Percentiles rank a stretch among this genome's conserved stretches.
Conservation (phyloP, 2,888 invertebrate species). For the Oscheius onirici region DNA sequence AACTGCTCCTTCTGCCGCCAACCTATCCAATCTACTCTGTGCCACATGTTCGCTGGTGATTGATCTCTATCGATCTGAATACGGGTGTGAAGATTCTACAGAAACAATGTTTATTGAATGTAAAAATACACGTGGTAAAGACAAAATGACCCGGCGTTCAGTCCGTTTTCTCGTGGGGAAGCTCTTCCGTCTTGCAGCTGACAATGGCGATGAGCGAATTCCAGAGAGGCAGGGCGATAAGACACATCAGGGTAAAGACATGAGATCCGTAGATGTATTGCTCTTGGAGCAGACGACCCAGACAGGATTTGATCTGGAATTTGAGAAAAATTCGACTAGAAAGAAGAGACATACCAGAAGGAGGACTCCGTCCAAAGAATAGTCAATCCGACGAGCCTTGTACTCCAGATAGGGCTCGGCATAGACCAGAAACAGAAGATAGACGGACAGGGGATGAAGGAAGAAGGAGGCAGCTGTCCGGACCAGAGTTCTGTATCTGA, state of each 20-base stretch:
- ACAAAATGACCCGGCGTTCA: no score
- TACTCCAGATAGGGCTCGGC: constrained; percentile 9
- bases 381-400: not conserved
- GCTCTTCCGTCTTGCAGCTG: not conserved
- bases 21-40: constrained; percentile 63
- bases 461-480: not conserved
- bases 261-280: constrained; percentile 38
- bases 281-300: constrained; percentile 28
- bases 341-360: not conserved
- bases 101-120: no score
- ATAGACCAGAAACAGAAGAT: constrained; percentile 4
- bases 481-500: not conserved
- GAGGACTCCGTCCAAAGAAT: not conserved
- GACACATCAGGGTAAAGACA: constrained; percentile 41
- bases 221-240: constrained; percentile 49
- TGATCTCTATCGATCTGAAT: no score
- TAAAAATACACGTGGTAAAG: no score
- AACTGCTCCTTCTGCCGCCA: constrained; percentile 87
- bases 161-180: no score
- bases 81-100: no score
- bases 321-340: not conserved
- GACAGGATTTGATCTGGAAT: constrained; percentile 5
- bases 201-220: constrained; percentile 42
- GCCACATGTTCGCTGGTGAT: constrained; percentile 40
- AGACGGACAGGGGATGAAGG: constrained; percentile 20